Evolutionary conservation across 53 echinoderm and acorn worm genomes (phyloP).

Genomic region (Temnopleurus reevesii): DNA sequence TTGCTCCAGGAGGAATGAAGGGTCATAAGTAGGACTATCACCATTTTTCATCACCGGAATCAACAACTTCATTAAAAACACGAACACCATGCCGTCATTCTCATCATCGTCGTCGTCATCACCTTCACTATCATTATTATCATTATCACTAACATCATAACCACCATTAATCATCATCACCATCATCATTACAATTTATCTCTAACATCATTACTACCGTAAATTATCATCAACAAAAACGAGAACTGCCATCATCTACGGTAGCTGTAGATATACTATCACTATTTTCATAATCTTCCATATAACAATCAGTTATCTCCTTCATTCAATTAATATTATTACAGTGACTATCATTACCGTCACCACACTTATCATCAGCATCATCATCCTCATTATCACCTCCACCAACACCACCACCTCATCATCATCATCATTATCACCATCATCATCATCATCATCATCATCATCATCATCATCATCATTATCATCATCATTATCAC

Average conservation of each 20-base stretch:
- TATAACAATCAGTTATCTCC: too few species aligned
- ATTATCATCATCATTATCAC: slow-evolving; percentile 25
- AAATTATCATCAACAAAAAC: too few species aligned
- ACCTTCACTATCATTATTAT: slow-evolving; percentile 32
- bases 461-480: slow-evolving; percentile 34
- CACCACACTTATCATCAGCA: slow-evolving; percentile 1
- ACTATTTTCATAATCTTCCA: too few species aligned
- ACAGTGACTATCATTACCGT: not conserved
- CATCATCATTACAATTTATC: too few species aligned
- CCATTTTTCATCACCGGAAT: too few species aligned
- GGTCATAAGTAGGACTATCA: too few species aligned
- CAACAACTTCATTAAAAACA: not conserved
- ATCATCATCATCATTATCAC: slow-evolving; percentile 35
- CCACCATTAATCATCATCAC: not conserved
- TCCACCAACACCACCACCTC: not conserved
- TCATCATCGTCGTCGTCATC: not conserved
- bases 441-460: slow-evolving; percentile 42
- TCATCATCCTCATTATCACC: not conserved
- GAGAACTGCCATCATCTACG: too few species aligned
- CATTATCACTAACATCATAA: slow-evolving; percentile 40
- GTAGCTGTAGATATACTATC: too few species aligned
- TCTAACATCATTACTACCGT: too few species aligned
- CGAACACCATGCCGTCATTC: not conserved
- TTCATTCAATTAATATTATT: too few species aligned
- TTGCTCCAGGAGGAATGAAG: too few species aligned